Base-by-base conservation (phyloP, 2,797 vertebrate species). In the Lemur catta region DNA sequence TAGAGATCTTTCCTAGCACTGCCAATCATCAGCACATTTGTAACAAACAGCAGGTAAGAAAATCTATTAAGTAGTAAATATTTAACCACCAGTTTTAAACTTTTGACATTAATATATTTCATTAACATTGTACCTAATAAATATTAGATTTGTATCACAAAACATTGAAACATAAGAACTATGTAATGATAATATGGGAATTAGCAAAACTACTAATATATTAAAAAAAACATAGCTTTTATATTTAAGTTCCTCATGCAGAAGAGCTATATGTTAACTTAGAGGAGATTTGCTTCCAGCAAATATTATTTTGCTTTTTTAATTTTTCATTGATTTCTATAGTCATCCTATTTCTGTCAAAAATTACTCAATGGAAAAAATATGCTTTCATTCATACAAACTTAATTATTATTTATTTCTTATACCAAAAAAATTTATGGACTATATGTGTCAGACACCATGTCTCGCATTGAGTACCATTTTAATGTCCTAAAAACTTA, bases 51-150 rank as follows among this genome's bases (percentile, higher is more conserved):
- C 14, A 43, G 57, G 82, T 89, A 90, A 88, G 78, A 93, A 96
- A 75, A 94, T 80, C 76, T 79, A 78, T 57, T 75, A 89, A 88
- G 50, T 38, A 52, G 59, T 67, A 92, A 90, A 94, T 91, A 95
- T 61, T 94, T 91, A 94, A 82, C 28, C 65, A 84, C 52, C 18
- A 72, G 43, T 65, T 89, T 94, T 14, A 84, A 85, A 48, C 71
- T 65, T 38, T 33, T 79, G 9, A 9, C 38, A 59, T 86, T 17
- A 84, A 43, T 90, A 48, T n/a, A 82, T 59, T 95, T 89, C 33
- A 75, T 93, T 93, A 74, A 8, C 3, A 50, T 28, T 38, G 20
- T 91, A 22, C 12, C 13, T 81, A 65, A 33, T 88, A 35, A 91
- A 48, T 52, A 55, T 13, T 63, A 89, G 14, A 50, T 67, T 82